Evolutionary conservation across 1,140 invertebrate genomes (phyloP).

Genomic region (Oncopeltus fasciatus): DNA sequence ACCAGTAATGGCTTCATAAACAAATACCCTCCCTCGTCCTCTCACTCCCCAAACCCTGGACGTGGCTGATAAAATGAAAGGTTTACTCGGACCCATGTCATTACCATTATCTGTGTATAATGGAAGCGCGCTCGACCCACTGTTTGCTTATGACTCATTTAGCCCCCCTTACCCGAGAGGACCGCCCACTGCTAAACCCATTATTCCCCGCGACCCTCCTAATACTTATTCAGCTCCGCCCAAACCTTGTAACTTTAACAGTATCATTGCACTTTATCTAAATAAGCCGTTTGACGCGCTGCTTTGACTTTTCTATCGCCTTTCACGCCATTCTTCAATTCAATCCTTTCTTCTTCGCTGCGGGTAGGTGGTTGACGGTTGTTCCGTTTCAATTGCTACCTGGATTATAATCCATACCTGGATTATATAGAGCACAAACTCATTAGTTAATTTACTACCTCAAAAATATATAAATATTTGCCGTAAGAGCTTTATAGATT

Average conservation of each 20-base stretch:
- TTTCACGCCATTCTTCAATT: background rate
- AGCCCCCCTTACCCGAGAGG: background rate
- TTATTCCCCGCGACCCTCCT: slow-evolving; percentile 1
- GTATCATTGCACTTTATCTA: slow-evolving; percentile 9
- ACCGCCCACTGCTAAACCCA: slow-evolving; percentile 5
- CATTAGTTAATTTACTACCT: no score
- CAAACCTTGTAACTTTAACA: slow-evolving; percentile 6
- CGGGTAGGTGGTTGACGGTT: no score
- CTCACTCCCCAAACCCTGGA: background rate
- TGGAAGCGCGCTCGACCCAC: background rate
- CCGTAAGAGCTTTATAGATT: no score
- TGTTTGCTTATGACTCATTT: slow-evolving; percentile 9
- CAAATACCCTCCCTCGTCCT: background rate
- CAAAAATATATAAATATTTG: no score
- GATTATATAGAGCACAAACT: no score
- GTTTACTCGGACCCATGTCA: background rate
- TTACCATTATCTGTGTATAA: slow-evolving; percentile 6
- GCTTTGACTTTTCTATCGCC: background rate
- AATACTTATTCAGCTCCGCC: slow-evolving; percentile 4
- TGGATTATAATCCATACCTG: no score
- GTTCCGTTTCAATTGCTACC: no score
- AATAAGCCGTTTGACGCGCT: background rate
- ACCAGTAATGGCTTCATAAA: slow-evolving; percentile 1
- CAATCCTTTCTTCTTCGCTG: no score
- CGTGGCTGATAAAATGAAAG: slow-evolving; percentile 4